phyloP scores from a whole-genome alignment of 2,888 invertebrate genomes.

The Microctonus brassicae region DNA sequence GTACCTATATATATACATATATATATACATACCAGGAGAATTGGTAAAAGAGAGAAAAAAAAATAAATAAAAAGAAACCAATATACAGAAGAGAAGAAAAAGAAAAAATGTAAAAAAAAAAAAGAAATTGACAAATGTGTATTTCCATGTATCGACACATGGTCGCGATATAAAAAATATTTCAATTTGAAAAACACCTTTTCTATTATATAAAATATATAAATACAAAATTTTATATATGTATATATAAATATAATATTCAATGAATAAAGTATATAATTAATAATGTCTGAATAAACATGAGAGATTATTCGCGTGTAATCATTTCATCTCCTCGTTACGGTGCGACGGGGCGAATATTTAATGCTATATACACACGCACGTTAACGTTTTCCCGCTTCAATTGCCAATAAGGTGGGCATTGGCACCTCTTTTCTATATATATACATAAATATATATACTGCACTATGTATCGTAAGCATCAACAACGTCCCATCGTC shows the following conservation, averaged over 20 bases:
- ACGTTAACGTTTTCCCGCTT: constrained; percentile 44
- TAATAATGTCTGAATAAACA: constrained; percentile 14
- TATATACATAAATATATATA: background rate
- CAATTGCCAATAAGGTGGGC: constrained; percentile 46
- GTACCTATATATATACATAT: constrained; percentile 39
- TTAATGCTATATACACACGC: constrained; percentile 29
- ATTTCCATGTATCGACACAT: constrained; percentile 25
- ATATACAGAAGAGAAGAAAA: constrained; percentile 36
- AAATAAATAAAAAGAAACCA: background rate
- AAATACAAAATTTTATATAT: too few relatives aligned
- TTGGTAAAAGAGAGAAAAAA: constrained; percentile 35
- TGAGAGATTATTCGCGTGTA: constrained; percentile 18
- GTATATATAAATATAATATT: background rate
- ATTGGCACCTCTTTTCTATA: constrained; percentile 9
- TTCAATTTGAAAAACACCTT: too few relatives aligned
- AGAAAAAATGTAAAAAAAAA: constrained; percentile 43
- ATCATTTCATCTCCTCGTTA: constrained; percentile 4
- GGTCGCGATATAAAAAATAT: constrained; percentile 7
- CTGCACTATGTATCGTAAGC: background rate
- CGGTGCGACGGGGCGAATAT: constrained; percentile 41
- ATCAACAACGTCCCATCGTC: background rate
- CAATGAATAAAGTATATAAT: background rate
- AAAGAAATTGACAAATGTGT: constrained; percentile 24
- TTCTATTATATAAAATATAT: too few relatives aligned
- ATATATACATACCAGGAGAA: constrained; percentile 2